Conservation (phyloP, 2,888 invertebrate genomes). For the Dryococelus australis region DNA sequence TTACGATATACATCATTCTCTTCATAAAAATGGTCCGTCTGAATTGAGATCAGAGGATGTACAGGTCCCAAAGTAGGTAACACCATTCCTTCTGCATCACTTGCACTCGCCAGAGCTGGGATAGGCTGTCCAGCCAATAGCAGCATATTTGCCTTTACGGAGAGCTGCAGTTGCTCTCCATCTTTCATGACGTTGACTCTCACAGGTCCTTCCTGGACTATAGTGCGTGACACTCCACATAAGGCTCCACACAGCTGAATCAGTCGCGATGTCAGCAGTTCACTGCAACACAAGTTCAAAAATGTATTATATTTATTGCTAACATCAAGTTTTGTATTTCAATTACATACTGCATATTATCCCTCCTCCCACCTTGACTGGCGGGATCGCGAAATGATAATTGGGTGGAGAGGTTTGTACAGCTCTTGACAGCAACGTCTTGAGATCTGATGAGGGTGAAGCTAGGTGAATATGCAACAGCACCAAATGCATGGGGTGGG, state of each 20-base stretch:
- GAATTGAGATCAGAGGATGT: constrained; percentile 63
- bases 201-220: constrained; percentile 36
- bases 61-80: not conserved
- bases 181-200: constrained; percentile 44
- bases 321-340: too few species aligned
- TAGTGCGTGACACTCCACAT: not conserved
- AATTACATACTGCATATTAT: too few species aligned
- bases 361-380: too few species aligned
- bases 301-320: too few species aligned
- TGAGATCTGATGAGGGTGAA: too few species aligned
- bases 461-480: too few species aligned
- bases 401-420: too few species aligned
- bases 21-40: constrained; percentile 69
- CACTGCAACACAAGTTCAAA: not conserved
- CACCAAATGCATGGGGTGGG: too few species aligned
- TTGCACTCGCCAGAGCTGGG: constrained; percentile 59
- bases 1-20: constrained; percentile 59
- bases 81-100: not conserved
- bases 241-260: constrained; percentile 12
- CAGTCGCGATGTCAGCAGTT: constrained; percentile 13
- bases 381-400: too few species aligned
- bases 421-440: too few species aligned
- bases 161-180: constrained; percentile 61
- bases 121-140: constrained; percentile 71
- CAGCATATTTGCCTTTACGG: constrained; percentile 70